Conservation (phyloP, 2,113 vertebrate species). For the Pipra filicauda region DNA sequence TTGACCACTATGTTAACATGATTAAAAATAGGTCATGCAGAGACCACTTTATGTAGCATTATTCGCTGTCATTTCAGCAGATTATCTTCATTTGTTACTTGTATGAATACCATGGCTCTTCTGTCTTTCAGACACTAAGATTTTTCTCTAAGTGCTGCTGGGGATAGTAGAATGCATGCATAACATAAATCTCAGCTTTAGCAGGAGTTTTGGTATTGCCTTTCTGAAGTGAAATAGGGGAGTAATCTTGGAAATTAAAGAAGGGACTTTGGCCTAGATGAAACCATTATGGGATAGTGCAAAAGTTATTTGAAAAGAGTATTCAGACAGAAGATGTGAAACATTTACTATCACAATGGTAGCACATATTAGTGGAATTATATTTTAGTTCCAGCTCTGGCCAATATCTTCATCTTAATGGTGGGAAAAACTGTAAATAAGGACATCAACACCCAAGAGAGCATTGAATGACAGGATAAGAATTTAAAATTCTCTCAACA, state of each 20-base stretch:
- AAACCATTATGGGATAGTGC: background rate
- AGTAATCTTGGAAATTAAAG: background rate
- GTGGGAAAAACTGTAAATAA: background rate
- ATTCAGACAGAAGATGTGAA: background rate
- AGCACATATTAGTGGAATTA: background rate
- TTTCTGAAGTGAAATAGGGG: background rate
- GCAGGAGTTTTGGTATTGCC: background rate
- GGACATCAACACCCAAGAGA: background rate
- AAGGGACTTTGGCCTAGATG: background rate
- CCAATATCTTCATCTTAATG: background rate
- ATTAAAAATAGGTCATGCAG: background rate
- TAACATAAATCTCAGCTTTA: background rate
- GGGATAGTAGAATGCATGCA: background rate
- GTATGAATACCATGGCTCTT: background rate
- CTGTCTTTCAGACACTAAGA: background rate
- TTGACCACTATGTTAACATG: background rate
- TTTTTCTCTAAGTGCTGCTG: background rate
- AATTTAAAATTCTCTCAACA: background rate
- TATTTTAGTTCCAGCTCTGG: background rate
- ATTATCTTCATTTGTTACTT: background rate
- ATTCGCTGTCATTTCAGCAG: background rate
- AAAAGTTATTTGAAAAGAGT: background rate
- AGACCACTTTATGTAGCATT: background rate
- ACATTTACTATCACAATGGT: background rate
- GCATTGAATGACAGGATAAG: background rate